phyloP scores from a whole-genome alignment of 1,140 invertebrate species.

The Protaetia brevitarsis region DNA sequence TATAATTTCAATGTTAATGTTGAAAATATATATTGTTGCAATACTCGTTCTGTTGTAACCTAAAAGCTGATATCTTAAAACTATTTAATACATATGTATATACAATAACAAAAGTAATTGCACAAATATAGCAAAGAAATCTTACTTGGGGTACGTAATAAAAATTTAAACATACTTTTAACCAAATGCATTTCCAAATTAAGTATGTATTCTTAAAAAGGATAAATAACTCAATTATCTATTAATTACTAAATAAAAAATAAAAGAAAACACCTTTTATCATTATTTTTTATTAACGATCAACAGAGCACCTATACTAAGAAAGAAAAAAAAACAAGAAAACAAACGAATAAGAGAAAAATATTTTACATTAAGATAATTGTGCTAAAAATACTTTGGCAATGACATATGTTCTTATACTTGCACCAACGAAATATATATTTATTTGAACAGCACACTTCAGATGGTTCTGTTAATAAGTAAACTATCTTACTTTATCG shows the following conservation, averaged over 20 bases:
- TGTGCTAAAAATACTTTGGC: slow-evolving; percentile 22
- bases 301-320: not conserved
- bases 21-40: too few species aligned
- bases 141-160: too few species aligned
- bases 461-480: not conserved
- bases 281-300: not conserved
- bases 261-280: not conserved
- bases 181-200: too few species aligned
- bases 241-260: not conserved
- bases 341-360: not conserved
- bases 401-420: slow-evolving; percentile 11
- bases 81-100: too few species aligned
- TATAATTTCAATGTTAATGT: too few species aligned
- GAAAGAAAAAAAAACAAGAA: slow-evolving; percentile 1
- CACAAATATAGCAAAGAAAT: too few species aligned
- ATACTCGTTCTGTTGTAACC: too few species aligned
- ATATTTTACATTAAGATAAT: slow-evolving; percentile 11
- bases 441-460: not conserved
- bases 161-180: too few species aligned
- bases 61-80: too few species aligned
- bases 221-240: too few species aligned
- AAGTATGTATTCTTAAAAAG: too few species aligned
- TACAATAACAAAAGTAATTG: too few species aligned
- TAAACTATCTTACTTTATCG: slow-evolving; percentile 54
- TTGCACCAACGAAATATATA: slow-evolving; percentile 16